Evolutionary conservation across 2,113 vertebrate genomes (phyloP).

Genomic region (Ictalurus punctatus): DNA sequence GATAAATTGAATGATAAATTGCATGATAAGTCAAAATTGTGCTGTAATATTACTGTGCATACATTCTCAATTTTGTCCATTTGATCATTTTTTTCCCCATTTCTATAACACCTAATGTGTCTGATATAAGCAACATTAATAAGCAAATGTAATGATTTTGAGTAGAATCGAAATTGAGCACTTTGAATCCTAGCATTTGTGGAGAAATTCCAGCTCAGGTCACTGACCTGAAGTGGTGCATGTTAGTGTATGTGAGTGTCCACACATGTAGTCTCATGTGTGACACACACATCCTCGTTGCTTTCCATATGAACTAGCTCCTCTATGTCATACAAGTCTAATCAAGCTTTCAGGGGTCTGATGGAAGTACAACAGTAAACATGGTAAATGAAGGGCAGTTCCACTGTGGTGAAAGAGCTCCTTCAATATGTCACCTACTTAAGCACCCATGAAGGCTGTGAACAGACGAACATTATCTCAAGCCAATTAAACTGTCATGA

Average conservation of each 20-base stretch:
- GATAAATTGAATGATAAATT: background rate
- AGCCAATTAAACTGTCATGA: background rate
- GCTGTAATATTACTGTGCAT: background rate
- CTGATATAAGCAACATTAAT: background rate
- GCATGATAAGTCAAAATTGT: background rate
- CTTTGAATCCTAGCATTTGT: background rate
- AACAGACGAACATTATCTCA: background rate
- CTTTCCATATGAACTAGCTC: conserved; percentile 7
- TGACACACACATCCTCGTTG: background rate
- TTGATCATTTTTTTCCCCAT: background rate
- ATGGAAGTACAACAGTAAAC: background rate
- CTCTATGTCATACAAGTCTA: conserved; percentile 22
- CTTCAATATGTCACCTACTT: background rate
- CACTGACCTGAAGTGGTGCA: conserved; percentile 28
- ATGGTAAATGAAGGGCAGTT: background rate
- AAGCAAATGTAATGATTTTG: background rate
- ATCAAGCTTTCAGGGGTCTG: background rate
- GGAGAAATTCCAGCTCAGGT: background rate
- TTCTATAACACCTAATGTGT: background rate
- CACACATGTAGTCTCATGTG: background rate
- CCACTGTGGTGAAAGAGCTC: background rate
- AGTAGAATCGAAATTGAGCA: background rate
- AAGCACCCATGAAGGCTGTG: background rate
- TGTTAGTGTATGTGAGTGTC: conserved; percentile 29
- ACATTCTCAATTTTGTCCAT: background rate